These are phyloP conservation scores for Podarcis siculus DNA, from an alignment of 2,797 vertebrate species.

Conservation along the genomic window DNA sequence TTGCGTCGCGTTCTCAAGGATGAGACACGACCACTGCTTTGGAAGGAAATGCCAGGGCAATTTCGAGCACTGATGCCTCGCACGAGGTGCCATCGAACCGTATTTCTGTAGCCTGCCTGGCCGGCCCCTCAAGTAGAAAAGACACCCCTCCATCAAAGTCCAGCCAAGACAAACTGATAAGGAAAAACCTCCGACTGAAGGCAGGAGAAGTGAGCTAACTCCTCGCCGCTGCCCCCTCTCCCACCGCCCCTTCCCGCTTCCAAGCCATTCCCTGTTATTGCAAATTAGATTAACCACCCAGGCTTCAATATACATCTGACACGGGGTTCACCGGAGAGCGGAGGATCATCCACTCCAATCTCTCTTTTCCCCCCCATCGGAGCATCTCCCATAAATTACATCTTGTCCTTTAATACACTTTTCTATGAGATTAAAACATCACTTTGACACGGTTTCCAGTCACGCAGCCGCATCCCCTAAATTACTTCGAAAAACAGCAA, in stretches of 20 bases:
- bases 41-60: not conserved
- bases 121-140: slow-evolving; percentile 51
- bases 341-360: slow-evolving; percentile 81
- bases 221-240: not conserved
- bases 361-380: slow-evolving; percentile 74
- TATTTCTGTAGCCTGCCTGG: slow-evolving; percentile 5
- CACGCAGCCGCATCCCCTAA: slow-evolving; percentile 51
- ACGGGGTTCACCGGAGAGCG: slow-evolving; percentile 72
- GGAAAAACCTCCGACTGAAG: slow-evolving; percentile 48
- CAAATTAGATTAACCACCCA: slow-evolving; percentile 79
- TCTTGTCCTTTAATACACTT: slow-evolving; percentile 81
- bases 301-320: slow-evolving; percentile 79
- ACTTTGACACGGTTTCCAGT: slow-evolving; percentile 79
- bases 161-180: slow-evolving; percentile 71
- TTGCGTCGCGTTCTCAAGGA: not conserved
- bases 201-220: slow-evolving; percentile 49
- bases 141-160: slow-evolving; percentile 35
- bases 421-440: slow-evolving; percentile 84
- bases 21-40: not conserved
- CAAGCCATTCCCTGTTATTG: slow-evolving; percentile 71
- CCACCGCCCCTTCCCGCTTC: slow-evolving; percentile 27
- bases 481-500: slow-evolving; percentile 67
- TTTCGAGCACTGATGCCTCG: not conserved
- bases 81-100: not conserved
- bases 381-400: slow-evolving; percentile 77